Evolutionary conservation across 1,140 invertebrate species (phyloP).

Genomic region (Drosophila ohnishii): DNA sequence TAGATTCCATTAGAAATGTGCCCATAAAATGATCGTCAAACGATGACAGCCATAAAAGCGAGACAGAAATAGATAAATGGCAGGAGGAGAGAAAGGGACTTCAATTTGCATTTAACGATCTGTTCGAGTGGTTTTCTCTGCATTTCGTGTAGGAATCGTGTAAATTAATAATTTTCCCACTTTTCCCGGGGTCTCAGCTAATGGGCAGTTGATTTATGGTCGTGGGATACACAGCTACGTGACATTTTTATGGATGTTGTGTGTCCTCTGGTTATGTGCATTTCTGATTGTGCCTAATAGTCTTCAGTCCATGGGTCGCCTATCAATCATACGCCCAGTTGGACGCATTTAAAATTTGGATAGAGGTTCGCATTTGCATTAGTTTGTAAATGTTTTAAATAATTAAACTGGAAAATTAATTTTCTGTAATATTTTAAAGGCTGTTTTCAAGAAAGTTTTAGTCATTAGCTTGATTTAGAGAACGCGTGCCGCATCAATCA

Average conservation of each 20-base stretch:
- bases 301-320: conserved; percentile 26
- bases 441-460: not conserved
- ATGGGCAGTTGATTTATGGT: conserved; percentile 71
- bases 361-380: not conserved
- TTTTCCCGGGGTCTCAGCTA: conserved; percentile 33
- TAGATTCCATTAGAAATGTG: conserved; percentile 38
- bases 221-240: conserved; percentile 19
- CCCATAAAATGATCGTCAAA: conserved; percentile 40
- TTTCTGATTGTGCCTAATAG: conserved; percentile 63
- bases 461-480: not conserved
- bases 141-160: conserved; percentile 26
- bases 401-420: not conserved
- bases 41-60: conserved; percentile 38
- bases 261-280: conserved; percentile 56
- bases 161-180: conserved; percentile 44
- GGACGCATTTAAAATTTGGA: conserved; percentile 6
- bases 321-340: conserved; percentile 73
- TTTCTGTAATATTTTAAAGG: not conserved
- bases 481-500: conserved; percentile 24
- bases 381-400: no score
- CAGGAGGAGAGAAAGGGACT: not conserved
- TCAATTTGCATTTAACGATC: conserved; percentile 53
- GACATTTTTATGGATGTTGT: conserved; percentile 70
- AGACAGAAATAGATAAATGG: conserved; percentile 15
- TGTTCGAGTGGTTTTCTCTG: conserved; percentile 40